phyloP scores from a whole-genome alignment of 2,888 invertebrate species.

The Cheilosia grossa region DNA sequence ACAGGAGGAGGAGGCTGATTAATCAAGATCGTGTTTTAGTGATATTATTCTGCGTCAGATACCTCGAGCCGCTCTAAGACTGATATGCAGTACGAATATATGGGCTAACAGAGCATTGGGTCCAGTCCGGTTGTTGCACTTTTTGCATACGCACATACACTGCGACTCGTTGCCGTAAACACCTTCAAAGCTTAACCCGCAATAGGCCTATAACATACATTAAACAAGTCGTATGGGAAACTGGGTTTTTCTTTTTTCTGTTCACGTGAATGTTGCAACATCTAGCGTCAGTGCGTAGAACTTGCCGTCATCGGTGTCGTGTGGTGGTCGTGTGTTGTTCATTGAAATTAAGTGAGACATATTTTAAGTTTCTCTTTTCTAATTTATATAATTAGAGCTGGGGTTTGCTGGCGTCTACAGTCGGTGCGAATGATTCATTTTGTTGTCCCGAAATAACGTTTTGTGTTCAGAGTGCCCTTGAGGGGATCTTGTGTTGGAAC shows the following conservation, averaged over 20 bases:
- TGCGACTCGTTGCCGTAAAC: slow-evolving; percentile 42
- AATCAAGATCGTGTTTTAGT: slow-evolving; percentile 73
- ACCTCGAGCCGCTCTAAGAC: slow-evolving; percentile 12
- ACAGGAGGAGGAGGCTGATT: slow-evolving; percentile 47
- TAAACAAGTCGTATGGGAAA: slow-evolving; percentile 66
- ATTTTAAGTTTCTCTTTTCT: slow-evolving; percentile 61
- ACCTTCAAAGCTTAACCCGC: slow-evolving; percentile 62
- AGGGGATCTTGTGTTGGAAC: not conserved
- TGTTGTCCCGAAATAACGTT: slow-evolving; percentile 16
- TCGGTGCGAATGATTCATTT: slow-evolving; percentile 44
- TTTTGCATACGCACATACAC: slow-evolving; percentile 42
- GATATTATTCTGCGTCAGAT: slow-evolving; percentile 57
- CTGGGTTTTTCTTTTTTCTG: slow-evolving; percentile 29
- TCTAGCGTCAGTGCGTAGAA: slow-evolving; percentile 65
- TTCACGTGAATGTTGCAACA: slow-evolving; percentile 72
- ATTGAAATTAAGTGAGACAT: slow-evolving; percentile 61
- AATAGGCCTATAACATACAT: slow-evolving; percentile 45
- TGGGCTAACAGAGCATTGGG: slow-evolving; percentile 42
- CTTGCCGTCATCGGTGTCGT: slow-evolving; percentile 64
- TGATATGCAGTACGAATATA: slow-evolving; percentile 1
- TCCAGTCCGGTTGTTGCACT: slow-evolving; percentile 57
- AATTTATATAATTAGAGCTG: slow-evolving; percentile 58
- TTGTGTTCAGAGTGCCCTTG: slow-evolving; percentile 4
- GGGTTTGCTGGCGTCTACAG: slow-evolving; percentile 14
- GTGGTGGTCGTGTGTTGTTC: slow-evolving; percentile 59